Percentiles rank a stretch among this genome's conserved stretches.
phyloP scores from a whole-genome alignment of 2,888 invertebrate genomes.

The Gerris lacustris region DNA sequence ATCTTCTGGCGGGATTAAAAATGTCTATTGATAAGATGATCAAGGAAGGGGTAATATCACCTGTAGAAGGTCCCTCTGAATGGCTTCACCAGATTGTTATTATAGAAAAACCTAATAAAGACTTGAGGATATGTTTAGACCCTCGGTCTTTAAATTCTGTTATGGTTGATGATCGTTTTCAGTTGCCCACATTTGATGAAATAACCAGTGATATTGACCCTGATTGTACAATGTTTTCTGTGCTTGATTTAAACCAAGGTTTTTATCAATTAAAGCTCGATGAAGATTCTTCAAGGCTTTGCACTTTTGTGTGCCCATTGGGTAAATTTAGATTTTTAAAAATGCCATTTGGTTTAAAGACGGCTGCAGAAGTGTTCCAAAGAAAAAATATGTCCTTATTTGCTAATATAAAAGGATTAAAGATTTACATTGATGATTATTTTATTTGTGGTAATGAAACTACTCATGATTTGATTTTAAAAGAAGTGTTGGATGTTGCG shows the following conservation, averaged over 20 bases:
- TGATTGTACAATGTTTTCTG: conserved; percentile 19
- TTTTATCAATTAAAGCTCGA: conserved; percentile 30
- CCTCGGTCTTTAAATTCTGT: conserved; percentile 31
- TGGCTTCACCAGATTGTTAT: no score
- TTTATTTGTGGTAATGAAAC: conserved; percentile 29
- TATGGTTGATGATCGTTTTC: conserved; percentile 29
- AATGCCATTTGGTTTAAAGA: conserved; percentile 32
- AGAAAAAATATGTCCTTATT: conserved; percentile 20
- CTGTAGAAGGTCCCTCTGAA: no score
- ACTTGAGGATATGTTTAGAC: conserved; percentile 33
- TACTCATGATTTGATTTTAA: conserved; percentile 27
- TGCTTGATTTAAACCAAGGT: conserved; percentile 24
- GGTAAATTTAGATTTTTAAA: conserved; percentile 31
- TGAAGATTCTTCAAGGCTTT: conserved; percentile 29
- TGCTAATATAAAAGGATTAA: conserved; percentile 26
- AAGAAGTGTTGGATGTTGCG: conserved; percentile 15
- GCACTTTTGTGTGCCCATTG: conserved; percentile 32
- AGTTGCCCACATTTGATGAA: conserved; percentile 32
- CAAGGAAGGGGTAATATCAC: no score
- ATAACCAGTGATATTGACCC: conserved; percentile 28
- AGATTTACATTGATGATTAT: conserved; percentile 32
- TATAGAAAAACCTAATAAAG: conserved; percentile 26
- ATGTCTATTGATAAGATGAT: no score
- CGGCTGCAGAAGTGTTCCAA: conserved; percentile 33
- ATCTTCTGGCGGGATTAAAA: conserved; percentile 25